A percentile compares a stretch with the other conserved stretches of the same genome.
These are phyloP conservation scores for Mesopsocus fuscifrons DNA, from an alignment of 2,888 invertebrate genomes.

Conservation along the genomic window DNA sequence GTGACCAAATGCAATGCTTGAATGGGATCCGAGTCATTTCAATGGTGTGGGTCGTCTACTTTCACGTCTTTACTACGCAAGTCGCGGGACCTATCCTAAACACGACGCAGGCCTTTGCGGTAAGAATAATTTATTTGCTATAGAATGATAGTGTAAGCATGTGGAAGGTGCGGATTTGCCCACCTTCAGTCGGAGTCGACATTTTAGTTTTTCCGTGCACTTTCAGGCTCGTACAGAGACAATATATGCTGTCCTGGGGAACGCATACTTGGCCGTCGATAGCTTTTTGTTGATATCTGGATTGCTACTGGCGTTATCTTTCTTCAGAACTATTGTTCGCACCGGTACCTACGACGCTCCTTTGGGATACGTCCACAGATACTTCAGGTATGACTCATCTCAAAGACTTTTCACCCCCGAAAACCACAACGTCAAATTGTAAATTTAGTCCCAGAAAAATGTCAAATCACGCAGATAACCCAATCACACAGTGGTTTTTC, in stretches of 20 bases:
- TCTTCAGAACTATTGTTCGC: neutral
- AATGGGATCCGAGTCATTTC: neutral
- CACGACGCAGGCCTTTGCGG: conserved; percentile 20
- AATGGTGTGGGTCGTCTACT: conserved; percentile 1
- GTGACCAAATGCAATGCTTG: neutral
- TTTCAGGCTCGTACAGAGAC: conserved; percentile 20
- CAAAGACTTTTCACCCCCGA: too few species aligned
- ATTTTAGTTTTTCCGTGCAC: too few species aligned
- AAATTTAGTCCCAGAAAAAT: too few species aligned
- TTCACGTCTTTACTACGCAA: neutral
- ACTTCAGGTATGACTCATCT: conserved; percentile 4
- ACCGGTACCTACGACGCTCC: conserved; percentile 1
- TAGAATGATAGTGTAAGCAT: neutral
- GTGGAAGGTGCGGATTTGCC: too few species aligned
- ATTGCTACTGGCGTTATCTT: neutral
- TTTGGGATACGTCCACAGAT: neutral
- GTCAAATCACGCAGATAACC: too few species aligned
- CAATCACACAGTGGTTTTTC: too few species aligned
- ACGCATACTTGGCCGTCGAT: conserved; percentile 1
- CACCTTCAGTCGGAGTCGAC: too few species aligned
- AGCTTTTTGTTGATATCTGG: neutral
- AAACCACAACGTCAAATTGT: too few species aligned
- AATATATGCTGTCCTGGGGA: neutral
- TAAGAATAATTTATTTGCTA: conserved; percentile 21
- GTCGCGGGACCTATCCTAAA: conserved; percentile 15